A percentile compares a stretch with the other conserved stretches of the same genome.
Evolutionary conservation across 2,113 vertebrate species (phyloP).

Genomic region (Archocentrus centrarchus): DNA sequence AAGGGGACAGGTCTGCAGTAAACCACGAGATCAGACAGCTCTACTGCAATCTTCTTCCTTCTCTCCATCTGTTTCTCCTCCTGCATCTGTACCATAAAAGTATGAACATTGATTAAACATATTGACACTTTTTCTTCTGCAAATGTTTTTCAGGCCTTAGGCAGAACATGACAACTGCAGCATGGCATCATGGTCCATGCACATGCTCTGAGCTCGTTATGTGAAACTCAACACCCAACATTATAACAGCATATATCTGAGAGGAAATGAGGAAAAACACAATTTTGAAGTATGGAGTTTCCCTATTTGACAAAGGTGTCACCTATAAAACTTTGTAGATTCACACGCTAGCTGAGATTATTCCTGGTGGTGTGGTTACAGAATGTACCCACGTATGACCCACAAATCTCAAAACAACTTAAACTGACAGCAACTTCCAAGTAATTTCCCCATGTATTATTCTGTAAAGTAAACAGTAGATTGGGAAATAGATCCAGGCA

Average conservation of each 20-base stretch:
- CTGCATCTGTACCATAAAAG: conserved; percentile 76
- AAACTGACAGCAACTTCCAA: not conserved
- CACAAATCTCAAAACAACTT: not conserved
- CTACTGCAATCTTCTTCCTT: conserved; percentile 84
- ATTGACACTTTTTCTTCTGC: not conserved
- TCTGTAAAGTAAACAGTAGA: not conserved
- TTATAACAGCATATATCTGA: not conserved
- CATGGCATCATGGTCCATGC: not conserved
- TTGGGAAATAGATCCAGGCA: not conserved
- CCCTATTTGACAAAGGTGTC: not conserved
- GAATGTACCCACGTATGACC: not conserved
- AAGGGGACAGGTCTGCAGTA: conserved; percentile 84
- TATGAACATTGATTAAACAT: not conserved
- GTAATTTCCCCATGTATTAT: not conserved
- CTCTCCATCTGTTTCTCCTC: conserved; percentile 86
- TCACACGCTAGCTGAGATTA: not conserved
- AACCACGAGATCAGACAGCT: conserved; percentile 83
- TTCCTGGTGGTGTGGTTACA: not conserved
- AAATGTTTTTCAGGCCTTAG: not conserved
- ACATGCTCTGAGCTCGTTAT: not conserved
- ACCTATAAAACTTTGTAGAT: not conserved
- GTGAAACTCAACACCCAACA: not conserved
- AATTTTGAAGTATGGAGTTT: not conserved
- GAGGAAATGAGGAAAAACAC: not conserved
- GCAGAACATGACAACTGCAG: not conserved